Base-by-base conservation (phyloP, 2,113 vertebrate species). In the Labeo rohita region DNA sequence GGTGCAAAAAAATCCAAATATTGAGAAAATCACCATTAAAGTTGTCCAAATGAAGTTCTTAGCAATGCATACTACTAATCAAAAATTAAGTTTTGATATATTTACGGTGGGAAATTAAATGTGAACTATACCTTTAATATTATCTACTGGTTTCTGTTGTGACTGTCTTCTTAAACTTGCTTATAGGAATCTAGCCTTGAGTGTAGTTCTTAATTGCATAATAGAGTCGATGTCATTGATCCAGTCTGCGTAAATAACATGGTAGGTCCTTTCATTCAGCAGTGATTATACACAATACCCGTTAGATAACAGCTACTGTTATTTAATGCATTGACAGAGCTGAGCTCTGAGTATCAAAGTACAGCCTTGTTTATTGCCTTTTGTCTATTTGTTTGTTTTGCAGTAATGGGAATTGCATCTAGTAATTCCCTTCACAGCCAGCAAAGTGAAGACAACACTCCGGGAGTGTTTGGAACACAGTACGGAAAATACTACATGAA, bases 171-270 rank as follows among this genome's bases (percentile, higher is more conserved):
- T 63, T 65, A 73, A 49, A 49, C 7, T 36, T 16, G 43, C 23
- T 52, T 11, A 16, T 28, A 84, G 49, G 59, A 86, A 61, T 34
- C 12, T 50, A 73, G 66, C 8, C 15, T 39, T 85, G 54, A 63
- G 77, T 43, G 39, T 84, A 61, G 43, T 54, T 65, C 81, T 66
- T 65, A 79, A 43, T 66, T 77, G 45, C 9, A 74, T 63, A 78
- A 65, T 54, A 13, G 65, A 77, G 68, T 88, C 82, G n/a, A 85
- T 88, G 65, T 18, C 16, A 86, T 87, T 85, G 87, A 88, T 88
- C 83, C 73, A 49, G 15, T 6, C 77, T 54, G 54, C 49, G 39
- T 54, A 45, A 83, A 59, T 79, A 56, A 7, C 43, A 86, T 70
- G 50, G 63, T 77, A 49, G 21, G 76, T 63, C 39, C 84, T 54